Conservation (phyloP, 2,888 invertebrate genomes). For the Sphaerophoria taeniata region DNA sequence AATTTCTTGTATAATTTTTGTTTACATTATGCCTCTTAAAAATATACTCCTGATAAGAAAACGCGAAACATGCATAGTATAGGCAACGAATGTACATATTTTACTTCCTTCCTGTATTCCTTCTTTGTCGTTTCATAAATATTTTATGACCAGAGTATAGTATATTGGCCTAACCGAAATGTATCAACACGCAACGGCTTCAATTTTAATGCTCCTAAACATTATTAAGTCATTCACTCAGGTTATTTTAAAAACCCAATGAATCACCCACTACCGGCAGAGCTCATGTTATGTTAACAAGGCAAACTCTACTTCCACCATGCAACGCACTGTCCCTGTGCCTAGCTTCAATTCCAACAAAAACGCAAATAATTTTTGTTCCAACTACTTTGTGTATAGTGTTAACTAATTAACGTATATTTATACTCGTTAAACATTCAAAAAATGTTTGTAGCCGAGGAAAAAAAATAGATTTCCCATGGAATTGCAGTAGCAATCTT, state of each 20-base stretch:
- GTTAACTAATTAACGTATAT: slow-evolving; percentile 71
- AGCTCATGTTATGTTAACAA: slow-evolving; percentile 9
- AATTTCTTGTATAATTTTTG: too few species aligned
- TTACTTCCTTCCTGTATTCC: too few species aligned
- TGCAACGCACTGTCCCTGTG: background rate
- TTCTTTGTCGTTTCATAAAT: too few species aligned
- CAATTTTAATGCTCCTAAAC: too few species aligned
- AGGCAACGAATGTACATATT: too few species aligned
- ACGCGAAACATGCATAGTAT: too few species aligned
- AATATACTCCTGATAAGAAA: too few species aligned
- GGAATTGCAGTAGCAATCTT: slow-evolving; percentile 46
- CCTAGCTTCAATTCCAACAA: slow-evolving; percentile 49
- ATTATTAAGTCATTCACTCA: too few species aligned
- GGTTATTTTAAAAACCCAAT: background rate
- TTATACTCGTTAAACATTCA: slow-evolving; percentile 60
- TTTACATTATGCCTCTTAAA: too few species aligned
- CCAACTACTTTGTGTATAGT: slow-evolving; percentile 44
- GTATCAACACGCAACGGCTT: too few species aligned
- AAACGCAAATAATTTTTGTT: slow-evolving; percentile 30
- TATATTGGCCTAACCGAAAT: too few species aligned
- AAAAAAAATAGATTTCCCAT: slow-evolving; percentile 35
- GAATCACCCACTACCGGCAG: slow-evolving; percentile 11
- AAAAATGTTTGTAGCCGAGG: slow-evolving; percentile 50
- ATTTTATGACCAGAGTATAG: too few species aligned
- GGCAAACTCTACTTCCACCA: background rate